These are phyloP conservation scores for Rhinichthys klamathensis DNA, from an alignment of 2,113 vertebrate species.

Conservation along the genomic window DNA sequence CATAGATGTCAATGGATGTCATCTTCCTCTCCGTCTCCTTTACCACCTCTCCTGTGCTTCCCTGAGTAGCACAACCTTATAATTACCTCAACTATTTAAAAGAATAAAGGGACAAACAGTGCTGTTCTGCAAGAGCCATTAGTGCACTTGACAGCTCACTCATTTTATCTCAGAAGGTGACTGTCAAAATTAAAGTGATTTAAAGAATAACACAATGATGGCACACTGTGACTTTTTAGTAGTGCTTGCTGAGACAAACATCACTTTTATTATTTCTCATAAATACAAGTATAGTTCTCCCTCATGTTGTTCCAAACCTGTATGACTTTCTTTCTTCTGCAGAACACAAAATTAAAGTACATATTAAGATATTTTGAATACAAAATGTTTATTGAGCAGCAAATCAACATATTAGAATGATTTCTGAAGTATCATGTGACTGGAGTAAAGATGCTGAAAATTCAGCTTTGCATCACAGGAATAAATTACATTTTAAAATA, in stretches of 20 bases:
- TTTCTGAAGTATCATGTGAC: background rate
- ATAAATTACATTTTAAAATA: background rate
- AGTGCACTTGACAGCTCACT: background rate
- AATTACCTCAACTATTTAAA: background rate
- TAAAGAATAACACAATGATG: background rate
- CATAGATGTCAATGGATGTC: conserved; percentile 28
- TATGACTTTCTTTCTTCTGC: background rate
- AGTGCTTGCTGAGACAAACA: background rate
- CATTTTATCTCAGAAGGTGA: background rate
- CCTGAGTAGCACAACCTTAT: background rate
- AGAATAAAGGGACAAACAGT: background rate
- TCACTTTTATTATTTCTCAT: background rate
- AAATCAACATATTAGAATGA: background rate
- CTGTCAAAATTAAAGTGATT: background rate
- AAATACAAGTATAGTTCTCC: background rate
- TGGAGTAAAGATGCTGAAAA: background rate
- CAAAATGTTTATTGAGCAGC: background rate
- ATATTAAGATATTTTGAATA: background rate
- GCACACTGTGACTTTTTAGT: background rate
- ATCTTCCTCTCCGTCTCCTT: background rate
- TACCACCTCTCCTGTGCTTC: background rate
- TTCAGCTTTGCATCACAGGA: background rate
- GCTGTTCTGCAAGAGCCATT: background rate
- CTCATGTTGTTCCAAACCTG: background rate
- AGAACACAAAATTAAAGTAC: background rate